Evolutionary conservation across 2,113 vertebrate genomes (phyloP), one percentile per base, ranked within the genome.

Genomic region (Axis porcinus): DNA sequence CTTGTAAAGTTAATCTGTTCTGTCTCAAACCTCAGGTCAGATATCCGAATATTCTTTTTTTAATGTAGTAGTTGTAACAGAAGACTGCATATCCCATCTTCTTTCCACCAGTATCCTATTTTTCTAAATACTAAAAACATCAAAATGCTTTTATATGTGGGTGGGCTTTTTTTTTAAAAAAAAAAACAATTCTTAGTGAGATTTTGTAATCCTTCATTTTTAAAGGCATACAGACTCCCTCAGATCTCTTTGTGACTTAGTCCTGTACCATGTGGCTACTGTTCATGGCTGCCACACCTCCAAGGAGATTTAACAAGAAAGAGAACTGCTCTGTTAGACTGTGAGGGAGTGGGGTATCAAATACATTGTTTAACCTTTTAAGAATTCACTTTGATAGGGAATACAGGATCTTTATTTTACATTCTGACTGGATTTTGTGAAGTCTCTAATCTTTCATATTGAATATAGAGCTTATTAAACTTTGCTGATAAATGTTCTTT

Each of bases 381-480:
- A 60, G 87, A 54, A 50, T 94, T 57, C 79, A 40, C 45, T 91
- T 93, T 95, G 52, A 43, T 43, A 89, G 86, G 60, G 28, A 12
- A 84, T n/a, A 97, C 86, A 94, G n/a, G 78, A 85, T 92, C 40
- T 96, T 94, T 89, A 28, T 94, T 70, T 97, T 95, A 94, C 85
- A 96, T 85, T 95, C 92, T 92, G 60, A 86, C 93, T 94, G 21
- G 27, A 79, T 78, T 92, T 94, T 94, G 60, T 94, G 60, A 89
- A 88, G 28, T 81, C 50, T 16, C 43, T 91, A 62, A 94, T 85
- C 33, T 92, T 95, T 96, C 33, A n/a, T 54, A n/a, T 89, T 60
- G 21, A 89, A 54, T 88, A 78, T 45, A 92, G 36, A 78, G 11
- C 64, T 96, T 30, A 9, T 82, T 94, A 81, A 97, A 87, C 16